These are phyloP conservation scores for Netelia inedita DNA, from an alignment of 2,888 invertebrate genomes.

Conservation along the genomic window DNA sequence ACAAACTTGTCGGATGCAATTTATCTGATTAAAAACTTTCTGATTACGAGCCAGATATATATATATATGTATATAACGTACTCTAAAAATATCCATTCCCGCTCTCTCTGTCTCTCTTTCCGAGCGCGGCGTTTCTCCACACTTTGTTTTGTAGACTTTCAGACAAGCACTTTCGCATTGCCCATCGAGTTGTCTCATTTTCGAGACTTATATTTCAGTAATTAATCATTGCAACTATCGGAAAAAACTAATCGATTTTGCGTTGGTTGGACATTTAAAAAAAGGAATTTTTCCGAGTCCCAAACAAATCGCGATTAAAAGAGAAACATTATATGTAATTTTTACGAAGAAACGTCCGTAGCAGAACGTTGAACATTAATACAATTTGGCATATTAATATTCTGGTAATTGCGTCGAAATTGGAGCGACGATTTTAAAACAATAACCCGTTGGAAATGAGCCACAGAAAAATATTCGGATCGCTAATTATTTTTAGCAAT, in stretches of 20 bases:
- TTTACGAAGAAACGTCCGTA: too few species aligned
- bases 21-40: slow-evolving; percentile 54
- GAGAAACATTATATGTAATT: too few species aligned
- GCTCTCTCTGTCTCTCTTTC: neutral
- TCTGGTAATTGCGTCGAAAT: too few species aligned
- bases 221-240: slow-evolving; percentile 2
- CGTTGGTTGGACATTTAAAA: neutral
- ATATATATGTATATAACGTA: neutral
- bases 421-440: too few species aligned
- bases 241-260: neutral
- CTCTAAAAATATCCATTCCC: slow-evolving; percentile 52
- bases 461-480: too few species aligned
- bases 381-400: too few species aligned
- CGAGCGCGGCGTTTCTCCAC: neutral
- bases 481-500: too few species aligned
- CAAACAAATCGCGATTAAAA: too few species aligned
- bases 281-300: neutral
- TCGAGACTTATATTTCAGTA: neutral
- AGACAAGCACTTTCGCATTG: neutral
- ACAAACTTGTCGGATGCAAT: slow-evolving; percentile 42
- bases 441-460: too few species aligned
- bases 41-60: slow-evolving; percentile 31
- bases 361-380: too few species aligned
- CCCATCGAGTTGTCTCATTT: neutral
- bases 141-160: neutral